Conservation (phyloP, 2,888 invertebrate species). For the Chymomyza caudatula region DNA sequence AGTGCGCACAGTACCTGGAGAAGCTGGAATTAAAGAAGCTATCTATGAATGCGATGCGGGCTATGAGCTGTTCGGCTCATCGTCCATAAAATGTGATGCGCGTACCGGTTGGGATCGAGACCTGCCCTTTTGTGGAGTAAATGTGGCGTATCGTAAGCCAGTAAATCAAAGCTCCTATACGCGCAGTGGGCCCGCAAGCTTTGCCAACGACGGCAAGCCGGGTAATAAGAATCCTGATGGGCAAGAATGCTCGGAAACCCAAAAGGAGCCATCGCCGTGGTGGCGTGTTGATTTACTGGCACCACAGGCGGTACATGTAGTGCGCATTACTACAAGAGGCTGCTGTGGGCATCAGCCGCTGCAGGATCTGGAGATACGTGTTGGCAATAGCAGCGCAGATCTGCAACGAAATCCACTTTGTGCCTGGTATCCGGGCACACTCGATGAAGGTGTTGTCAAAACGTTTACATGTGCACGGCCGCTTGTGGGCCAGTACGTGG, state of each 20-base stretch:
- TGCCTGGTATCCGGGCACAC: conserved; percentile 95
- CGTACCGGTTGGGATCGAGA: conserved; percentile 89
- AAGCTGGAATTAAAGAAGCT: conserved; percentile 81
- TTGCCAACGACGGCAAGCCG: conserved; percentile 91
- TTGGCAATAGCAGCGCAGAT: conserved; percentile 93
- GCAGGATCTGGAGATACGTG: conserved; percentile 91
- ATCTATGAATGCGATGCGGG: conserved; percentile 91
- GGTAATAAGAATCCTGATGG: conserved; percentile 90
- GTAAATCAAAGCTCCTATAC: conserved; percentile 94
- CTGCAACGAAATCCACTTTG: conserved; percentile 93
- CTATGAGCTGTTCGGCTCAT: conserved; percentile 91
- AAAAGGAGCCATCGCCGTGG: conserved; percentile 93
- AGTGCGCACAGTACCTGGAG: conserved; percentile 78
- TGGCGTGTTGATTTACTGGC: conserved; percentile 93
- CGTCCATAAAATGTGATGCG: conserved; percentile 84
- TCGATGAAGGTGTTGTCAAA: conserved; percentile 95
- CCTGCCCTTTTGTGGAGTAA: conserved; percentile 92
- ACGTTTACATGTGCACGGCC: conserved; percentile 92
- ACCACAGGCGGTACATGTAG: conserved; percentile 90
- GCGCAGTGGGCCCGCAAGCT: conserved; percentile 88
- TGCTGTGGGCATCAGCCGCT: conserved; percentile 89
- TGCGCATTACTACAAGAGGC: conserved; percentile 87
- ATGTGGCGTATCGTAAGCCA: conserved; percentile 91
- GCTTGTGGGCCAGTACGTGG: conserved; percentile 91
- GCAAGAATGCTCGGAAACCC: conserved; percentile 92